A percentile compares a stretch with the other conserved stretches of the same genome.
Conservation (phyloP, 1,140 invertebrate genomes). For the Diprion similis region DNA sequence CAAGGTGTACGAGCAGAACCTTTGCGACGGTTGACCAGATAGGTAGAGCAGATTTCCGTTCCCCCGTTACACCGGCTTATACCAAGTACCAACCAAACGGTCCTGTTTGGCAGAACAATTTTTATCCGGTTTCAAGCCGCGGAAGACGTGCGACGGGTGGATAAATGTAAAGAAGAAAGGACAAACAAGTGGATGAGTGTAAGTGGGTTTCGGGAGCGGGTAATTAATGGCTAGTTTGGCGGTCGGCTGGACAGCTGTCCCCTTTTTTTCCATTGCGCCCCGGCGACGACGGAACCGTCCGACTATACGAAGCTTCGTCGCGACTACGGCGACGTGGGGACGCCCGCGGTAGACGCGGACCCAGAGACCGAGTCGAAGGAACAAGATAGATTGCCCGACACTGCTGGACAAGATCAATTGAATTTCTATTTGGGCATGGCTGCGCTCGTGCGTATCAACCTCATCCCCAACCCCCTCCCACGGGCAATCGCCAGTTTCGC, state of each 20-base stretch:
- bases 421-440: constrained; percentile 59
- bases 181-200: constrained; percentile 44
- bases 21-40: too few relatives aligned
- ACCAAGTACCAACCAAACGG: neutral
- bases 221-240: constrained; percentile 62
- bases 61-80: too few relatives aligned
- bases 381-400: constrained; percentile 62
- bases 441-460: constrained; percentile 19
- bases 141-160: constrained; percentile 12
- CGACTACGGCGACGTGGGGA: constrained; percentile 30
- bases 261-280: constrained; percentile 40
- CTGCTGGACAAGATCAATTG: constrained; percentile 64
- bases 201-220: constrained; percentile 34
- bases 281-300: constrained; percentile 42
- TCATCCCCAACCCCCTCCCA: neutral
- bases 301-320: constrained; percentile 26
- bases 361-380: constrained; percentile 43
- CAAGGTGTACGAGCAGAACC: too few relatives aligned
- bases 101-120: neutral
- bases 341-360: constrained; percentile 47
- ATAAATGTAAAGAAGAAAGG: constrained; percentile 27
- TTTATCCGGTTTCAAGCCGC: constrained; percentile 10
- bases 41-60: too few relatives aligned
- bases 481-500: neutral
- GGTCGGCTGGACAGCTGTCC: constrained; percentile 59